Conservation (phyloP, 30 jellyfish, hydroid and myxozoan species). For the Cassiopea xamachana region DNA sequence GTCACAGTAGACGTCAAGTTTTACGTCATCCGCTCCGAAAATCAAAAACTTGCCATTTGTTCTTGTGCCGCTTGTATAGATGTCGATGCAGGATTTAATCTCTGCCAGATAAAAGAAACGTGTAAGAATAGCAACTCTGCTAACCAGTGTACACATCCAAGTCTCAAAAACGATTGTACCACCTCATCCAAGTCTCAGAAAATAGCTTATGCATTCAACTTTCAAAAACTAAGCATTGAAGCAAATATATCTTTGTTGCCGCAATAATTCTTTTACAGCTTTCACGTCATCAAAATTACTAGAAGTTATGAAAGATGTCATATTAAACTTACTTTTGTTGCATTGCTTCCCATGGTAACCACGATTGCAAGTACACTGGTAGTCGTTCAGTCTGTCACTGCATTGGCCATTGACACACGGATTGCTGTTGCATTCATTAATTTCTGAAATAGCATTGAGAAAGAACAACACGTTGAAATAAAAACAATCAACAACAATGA, state of each 20-base stretch:
- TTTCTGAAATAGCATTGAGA: background rate
- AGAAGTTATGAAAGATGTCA: too few relatives aligned
- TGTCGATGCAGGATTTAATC: background rate
- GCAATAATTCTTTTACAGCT: too few relatives aligned
- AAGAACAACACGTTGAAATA: too few relatives aligned
- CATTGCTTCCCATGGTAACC: background rate
- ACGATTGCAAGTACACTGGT: background rate
- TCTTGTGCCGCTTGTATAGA: background rate
- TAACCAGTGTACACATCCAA: too few relatives aligned
- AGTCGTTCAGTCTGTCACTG: background rate
- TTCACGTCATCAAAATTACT: too few relatives aligned
- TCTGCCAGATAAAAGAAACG: background rate
- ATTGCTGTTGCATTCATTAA: background rate
- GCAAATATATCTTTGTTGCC: too few relatives aligned
- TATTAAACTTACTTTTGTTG: background rate
- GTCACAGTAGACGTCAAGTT: background rate
- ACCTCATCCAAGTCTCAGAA: too few relatives aligned
- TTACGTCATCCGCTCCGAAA: background rate
- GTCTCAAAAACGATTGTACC: too few relatives aligned
- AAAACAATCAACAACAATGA: too few relatives aligned
- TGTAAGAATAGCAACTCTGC: too few relatives aligned
- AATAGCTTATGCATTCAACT: too few relatives aligned
- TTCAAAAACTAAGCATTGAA: too few relatives aligned
- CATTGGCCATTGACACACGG: background rate
- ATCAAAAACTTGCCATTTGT: background rate